A percentile compares a stretch with the other conserved stretches of the same genome.
These are phyloP conservation scores for Leptogaster cylindrica DNA, from an alignment of 2,888 invertebrate species.

Conservation along the genomic window DNA sequence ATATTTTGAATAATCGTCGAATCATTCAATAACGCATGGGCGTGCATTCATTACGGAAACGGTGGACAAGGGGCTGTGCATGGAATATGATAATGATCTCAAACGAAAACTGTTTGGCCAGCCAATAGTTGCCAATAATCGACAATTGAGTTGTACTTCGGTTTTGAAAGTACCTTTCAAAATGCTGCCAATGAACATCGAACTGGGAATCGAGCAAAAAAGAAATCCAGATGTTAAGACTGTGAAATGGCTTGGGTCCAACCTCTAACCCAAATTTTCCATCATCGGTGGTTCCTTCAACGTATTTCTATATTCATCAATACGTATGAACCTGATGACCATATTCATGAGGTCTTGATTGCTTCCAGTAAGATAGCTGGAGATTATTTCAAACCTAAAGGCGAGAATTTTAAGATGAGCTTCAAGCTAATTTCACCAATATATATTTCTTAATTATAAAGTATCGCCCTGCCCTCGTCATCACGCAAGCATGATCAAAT, in stretches of 20 bases:
- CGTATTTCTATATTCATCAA: too few relatives aligned
- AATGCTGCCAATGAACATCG: not conserved
- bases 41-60: not conserved
- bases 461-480: too few relatives aligned
- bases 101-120: conserved; percentile 27
- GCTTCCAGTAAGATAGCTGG: too few relatives aligned
- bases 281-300: too few relatives aligned
- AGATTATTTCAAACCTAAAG: too few relatives aligned
- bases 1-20: not conserved
- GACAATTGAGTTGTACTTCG: conserved; percentile 19
- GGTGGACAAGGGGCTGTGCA: not conserved
- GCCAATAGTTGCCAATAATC: too few relatives aligned
- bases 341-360: too few relatives aligned
- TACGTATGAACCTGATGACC: too few relatives aligned
- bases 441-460: too few relatives aligned
- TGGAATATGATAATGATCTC: conserved; percentile 30
- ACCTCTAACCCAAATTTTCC: not conserved
- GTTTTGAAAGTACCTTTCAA: conserved; percentile 10
- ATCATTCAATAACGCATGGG: not conserved
- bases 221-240: not conserved
- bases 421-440: too few relatives aligned
- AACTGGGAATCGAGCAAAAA: not conserved
- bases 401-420: too few relatives aligned
- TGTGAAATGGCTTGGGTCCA: not conserved
- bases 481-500: too few relatives aligned